These are phyloP conservation scores for Zootoca vivipara DNA, from an alignment of 2,113 vertebrate genomes.

Conservation along the genomic window DNA sequence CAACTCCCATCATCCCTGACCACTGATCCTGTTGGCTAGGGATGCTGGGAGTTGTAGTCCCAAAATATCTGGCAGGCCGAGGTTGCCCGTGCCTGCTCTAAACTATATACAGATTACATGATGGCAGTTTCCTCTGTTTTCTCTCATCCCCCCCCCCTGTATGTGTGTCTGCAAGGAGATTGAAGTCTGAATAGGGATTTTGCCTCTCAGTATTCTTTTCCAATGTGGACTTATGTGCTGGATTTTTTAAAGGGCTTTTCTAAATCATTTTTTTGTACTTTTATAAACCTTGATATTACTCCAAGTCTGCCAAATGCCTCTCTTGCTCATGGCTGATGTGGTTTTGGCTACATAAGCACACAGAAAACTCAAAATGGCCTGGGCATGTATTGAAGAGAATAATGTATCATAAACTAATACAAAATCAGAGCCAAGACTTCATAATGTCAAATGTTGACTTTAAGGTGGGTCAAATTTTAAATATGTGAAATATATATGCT, in stretches of 20 bases:
- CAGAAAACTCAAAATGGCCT: not conserved
- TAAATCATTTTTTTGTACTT: not conserved
- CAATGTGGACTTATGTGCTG: not conserved
- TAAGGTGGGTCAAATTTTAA: conserved; percentile 7
- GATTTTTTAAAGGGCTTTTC: not conserved
- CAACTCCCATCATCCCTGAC: too few species aligned
- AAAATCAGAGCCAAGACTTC: not conserved
- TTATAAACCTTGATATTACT: not conserved
- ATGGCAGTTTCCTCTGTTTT: too few species aligned
- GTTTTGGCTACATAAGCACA: not conserved
- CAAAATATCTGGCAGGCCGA: too few species aligned
- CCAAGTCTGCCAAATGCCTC: not conserved
- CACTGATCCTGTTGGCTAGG: too few species aligned
- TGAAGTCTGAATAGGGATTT: too few species aligned
- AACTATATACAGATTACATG: too few species aligned
- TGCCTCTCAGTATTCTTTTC: not conserved
- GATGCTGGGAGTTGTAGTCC: too few species aligned
- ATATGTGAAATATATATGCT: not conserved
- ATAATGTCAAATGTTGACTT: not conserved
- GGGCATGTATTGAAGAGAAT: not conserved
- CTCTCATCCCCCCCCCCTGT: too few species aligned
- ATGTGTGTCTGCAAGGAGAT: too few species aligned
- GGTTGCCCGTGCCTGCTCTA: too few species aligned
- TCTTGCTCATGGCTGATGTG: not conserved
- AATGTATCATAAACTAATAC: not conserved